Evolutionary conservation across 2,113 vertebrate genomes (phyloP), one percentile per base, ranked within the genome.

Genomic region (Chunga burmeisteri): DNA sequence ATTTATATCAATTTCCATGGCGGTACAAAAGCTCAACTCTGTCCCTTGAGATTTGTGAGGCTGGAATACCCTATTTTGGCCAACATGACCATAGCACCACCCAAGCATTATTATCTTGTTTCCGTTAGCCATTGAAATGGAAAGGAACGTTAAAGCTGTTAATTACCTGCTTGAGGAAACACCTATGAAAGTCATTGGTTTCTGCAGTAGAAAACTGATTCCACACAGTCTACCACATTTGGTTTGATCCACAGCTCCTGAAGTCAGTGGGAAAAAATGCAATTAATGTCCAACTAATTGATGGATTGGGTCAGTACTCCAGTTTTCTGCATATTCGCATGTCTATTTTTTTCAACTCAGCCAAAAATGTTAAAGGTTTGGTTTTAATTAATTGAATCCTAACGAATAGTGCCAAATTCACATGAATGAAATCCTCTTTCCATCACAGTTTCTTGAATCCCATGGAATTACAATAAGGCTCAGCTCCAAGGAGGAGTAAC

Each of bases 241-340:
- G 65, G 67, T 73, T 81, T 86, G 90, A 95, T 90, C 46, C 63
- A 42, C 79, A 73, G 34, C 32, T 96, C 93, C 88, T 96, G 79
- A 92, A 95, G 85, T 95, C 93, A 96, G 85, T 55, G 94, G 82
- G 88, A 94, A 95, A 96, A 96, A 96, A 96, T 92, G 94, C 78
- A 96, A 95, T 93, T 96, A 94, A 74, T 7, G 81, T 97, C 94
- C 93, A 92, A 8, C 63, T 92, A 75, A 95, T 86, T 93, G 96
- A 96, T 95, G 94, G 92, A 94, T 84, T 94, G 85, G 72, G 86
- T 78, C 90, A 80, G 75, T 12, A 25, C 92, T 95, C 72, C 71
- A 58, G 42, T 23, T 63, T 36, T 38, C 71, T 67, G 55, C 87
- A 38, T 73, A 30, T 68, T 96, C 90, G 67, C 78, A 90, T 50